phyloP scores from a whole-genome alignment of 2,888 invertebrate species.

The Cephalotes varians region DNA sequence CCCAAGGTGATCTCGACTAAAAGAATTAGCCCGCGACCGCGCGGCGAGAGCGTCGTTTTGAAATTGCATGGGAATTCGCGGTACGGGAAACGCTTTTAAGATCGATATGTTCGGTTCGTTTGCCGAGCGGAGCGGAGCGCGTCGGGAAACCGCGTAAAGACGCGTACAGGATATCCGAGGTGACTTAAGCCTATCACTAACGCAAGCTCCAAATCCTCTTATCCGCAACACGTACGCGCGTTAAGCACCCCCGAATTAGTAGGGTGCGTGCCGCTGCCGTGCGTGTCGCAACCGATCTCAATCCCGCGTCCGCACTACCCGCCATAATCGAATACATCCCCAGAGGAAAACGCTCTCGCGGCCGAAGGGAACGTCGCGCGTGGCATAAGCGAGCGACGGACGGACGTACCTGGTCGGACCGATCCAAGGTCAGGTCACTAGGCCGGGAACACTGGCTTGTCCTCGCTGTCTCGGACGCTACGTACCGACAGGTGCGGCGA shows the following conservation, averaged over 20 bases:
- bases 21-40: neutral
- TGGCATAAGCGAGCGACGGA: neutral
- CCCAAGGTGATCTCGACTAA: neutral
- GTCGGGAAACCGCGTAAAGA: neutral
- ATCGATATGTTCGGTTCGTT: neutral
- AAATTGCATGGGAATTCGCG: neutral
- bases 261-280: slow-evolving; percentile 45
- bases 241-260: slow-evolving; percentile 56
- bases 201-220: slow-evolving; percentile 58
- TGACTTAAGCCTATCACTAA: slow-evolving; percentile 2
- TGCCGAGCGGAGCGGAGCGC: neutral
- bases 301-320: neutral
- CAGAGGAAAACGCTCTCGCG: neutral
- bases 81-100: neutral
- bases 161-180: neutral
- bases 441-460: slow-evolving; percentile 73
- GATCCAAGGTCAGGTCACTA: slow-evolving; percentile 85
- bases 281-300: neutral
- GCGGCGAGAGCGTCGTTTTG: neutral
- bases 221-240: slow-evolving; percentile 56
- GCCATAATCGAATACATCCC: neutral
- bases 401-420: slow-evolving; percentile 82
- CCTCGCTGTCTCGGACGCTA: slow-evolving; percentile 15
- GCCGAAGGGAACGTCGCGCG: neutral
- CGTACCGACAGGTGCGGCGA: slow-evolving; percentile 21